Evolutionary conservation across 2,113 vertebrate species (phyloP).

Genomic region (Phainopepla nitens): DNA sequence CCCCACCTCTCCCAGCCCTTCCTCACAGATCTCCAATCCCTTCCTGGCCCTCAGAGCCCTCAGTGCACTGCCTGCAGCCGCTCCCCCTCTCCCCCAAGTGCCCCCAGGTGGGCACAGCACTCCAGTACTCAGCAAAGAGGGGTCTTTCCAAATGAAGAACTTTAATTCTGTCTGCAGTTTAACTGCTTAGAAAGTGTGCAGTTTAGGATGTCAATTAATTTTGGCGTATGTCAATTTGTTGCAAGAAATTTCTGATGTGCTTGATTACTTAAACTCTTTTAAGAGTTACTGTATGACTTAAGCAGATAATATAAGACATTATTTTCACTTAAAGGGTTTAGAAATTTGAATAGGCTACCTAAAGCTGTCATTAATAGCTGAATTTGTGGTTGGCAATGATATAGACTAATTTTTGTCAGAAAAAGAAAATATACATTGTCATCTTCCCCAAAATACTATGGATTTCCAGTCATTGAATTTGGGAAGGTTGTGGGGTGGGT

Average conservation of each 20-base stretch:
- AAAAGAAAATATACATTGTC: not conserved
- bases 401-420: not conserved
- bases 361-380: not conserved
- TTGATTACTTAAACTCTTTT: not conserved
- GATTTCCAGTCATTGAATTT: not conserved
- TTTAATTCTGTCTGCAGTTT: not conserved
- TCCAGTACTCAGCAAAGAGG: not conserved
- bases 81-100: not conserved
- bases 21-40: not conserved
- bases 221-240: not conserved
- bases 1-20: not conserved
- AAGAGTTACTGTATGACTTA: not conserved
- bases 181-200: not conserved
- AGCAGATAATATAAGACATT: not conserved
- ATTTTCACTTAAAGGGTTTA: not conserved
- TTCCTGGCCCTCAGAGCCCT: not conserved
- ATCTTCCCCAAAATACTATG: not conserved
- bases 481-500: not conserved
- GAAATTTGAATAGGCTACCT: not conserved
- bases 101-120: not conserved
- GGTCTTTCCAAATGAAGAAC: not conserved
- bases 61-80: not conserved
- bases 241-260: not conserved
- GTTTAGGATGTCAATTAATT: not conserved
- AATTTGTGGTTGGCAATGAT: not conserved